Evolutionary conservation across 1,140 invertebrate species (phyloP).

Genomic region (Zaprionus africanus): DNA sequence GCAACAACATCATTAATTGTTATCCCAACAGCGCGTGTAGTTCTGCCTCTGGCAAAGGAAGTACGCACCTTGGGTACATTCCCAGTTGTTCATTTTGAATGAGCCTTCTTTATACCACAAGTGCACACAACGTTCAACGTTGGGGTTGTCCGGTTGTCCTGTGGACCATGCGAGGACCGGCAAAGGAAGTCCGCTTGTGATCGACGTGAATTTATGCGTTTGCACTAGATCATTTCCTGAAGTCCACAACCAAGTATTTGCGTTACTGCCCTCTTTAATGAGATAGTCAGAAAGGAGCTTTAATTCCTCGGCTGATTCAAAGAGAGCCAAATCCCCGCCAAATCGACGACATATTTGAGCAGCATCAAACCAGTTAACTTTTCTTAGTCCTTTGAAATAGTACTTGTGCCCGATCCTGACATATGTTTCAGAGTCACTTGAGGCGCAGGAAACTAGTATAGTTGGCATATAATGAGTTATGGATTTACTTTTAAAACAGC

Average conservation of each 20-base stretch:
- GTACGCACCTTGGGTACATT: slow-evolving; percentile 9
- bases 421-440: background rate
- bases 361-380: slow-evolving; percentile 27
- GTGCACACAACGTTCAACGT: slow-evolving; percentile 47
- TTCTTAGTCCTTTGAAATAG: slow-evolving; percentile 13
- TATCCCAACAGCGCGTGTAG: slow-evolving; percentile 28
- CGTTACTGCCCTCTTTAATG: background rate
- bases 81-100: slow-evolving; percentile 47
- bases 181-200: slow-evolving; percentile 33
- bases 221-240: slow-evolving; percentile 44
- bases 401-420: slow-evolving; percentile 23
- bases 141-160: slow-evolving; percentile 40
- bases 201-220: slow-evolving; percentile 21
- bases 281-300: slow-evolving; percentile 6
- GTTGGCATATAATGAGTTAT: background rate
- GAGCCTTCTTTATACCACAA: slow-evolving; percentile 13
- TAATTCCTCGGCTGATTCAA: slow-evolving; percentile 31
- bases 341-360: slow-evolving; percentile 19
- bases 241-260: slow-evolving; percentile 32
- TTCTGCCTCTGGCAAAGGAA: slow-evolving; percentile 31
- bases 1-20: too few relatives aligned
- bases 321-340: slow-evolving; percentile 32
- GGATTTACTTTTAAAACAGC: background rate
- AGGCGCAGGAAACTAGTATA: background rate
- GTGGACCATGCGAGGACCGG: slow-evolving; percentile 24